A percentile compares a stretch with the other conserved stretches of the same genome.
Conservation (phyloP, 2,888 invertebrate species). For the Ernsta delagoae region DNA sequence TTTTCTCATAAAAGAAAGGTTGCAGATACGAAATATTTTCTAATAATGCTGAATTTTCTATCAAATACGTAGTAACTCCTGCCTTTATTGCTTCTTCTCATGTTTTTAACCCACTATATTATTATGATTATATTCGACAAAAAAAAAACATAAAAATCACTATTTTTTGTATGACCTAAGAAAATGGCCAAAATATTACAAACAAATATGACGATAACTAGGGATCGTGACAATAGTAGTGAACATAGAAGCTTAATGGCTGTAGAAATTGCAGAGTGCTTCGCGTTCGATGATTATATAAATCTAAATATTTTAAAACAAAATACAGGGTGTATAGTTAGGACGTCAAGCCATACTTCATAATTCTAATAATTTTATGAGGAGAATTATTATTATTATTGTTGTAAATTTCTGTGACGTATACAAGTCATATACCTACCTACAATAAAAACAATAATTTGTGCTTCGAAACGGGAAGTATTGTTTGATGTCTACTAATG, state of each 20-base stretch:
- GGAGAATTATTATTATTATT: slow-evolving; percentile 17
- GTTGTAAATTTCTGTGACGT: slow-evolving; percentile 21
- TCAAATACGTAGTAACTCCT: background rate
- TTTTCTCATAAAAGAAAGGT: no score
- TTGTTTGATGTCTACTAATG: slow-evolving; percentile 48
- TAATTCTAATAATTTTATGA: slow-evolving; percentile 12
- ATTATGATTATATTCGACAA: slow-evolving; percentile 38
- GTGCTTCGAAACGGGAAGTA: slow-evolving; percentile 41
- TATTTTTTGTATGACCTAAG: slow-evolving; percentile 37
- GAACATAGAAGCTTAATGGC: slow-evolving; percentile 73
- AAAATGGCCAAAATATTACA: slow-evolving; percentile 46
- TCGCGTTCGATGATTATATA: slow-evolving; percentile 59
- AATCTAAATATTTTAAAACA: slow-evolving; percentile 54
- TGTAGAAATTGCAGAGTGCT: slow-evolving; percentile 73
- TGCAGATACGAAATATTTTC: no score
- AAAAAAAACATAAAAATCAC: slow-evolving; percentile 28
- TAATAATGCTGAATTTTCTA: background rate
- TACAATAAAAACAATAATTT: slow-evolving; percentile 20
- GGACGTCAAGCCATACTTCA: slow-evolving; percentile 66
- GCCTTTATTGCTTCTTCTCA: slow-evolving; percentile 1
- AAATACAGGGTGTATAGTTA: slow-evolving; percentile 71
- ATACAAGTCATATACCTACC: slow-evolving; percentile 1
- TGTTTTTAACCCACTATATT: background rate
- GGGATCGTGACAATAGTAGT: slow-evolving; percentile 82
- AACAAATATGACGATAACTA: slow-evolving; percentile 61